Conservation (phyloP, 2,888 invertebrate species). For the Eristalis pertinax region DNA sequence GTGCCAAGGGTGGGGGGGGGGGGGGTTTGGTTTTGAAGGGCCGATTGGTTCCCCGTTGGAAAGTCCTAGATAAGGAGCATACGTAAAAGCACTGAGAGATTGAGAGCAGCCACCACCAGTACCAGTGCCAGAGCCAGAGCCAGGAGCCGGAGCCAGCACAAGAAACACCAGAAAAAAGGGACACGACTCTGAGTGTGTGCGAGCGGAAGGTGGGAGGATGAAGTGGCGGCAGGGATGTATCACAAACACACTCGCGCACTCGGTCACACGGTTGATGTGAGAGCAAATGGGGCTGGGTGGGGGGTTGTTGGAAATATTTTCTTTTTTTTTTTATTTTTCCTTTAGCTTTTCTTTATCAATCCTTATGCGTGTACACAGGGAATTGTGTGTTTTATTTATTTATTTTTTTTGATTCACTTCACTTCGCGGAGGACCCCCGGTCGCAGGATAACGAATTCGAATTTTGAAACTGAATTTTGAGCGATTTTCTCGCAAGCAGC, state of each 20-base stretch:
- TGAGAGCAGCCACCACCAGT: conserved; percentile 49
- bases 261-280: not conserved
- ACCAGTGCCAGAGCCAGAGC: not conserved
- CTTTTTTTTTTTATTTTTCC: not conserved
- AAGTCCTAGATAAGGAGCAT: conserved; percentile 70
- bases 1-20: not conserved
- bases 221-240: conserved; percentile 38
- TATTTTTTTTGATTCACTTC: conserved; percentile 11
- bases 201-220: not conserved
- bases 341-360: conserved; percentile 33
- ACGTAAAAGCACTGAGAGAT: conserved; percentile 68
- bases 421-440: not conserved
- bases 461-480: not conserved
- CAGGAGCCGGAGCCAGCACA: conserved; percentile 29
- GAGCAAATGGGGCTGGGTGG: too few species aligned
- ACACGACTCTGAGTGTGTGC: conserved; percentile 20
- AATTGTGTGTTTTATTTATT: conserved; percentile 10
- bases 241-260: conserved; percentile 46
- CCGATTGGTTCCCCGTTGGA: conserved; percentile 52
- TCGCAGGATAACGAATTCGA: not conserved
- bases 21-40: conserved; percentile 2
- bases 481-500: not conserved
- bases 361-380: conserved; percentile 43
- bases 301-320: conserved; percentile 7
- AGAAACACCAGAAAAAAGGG: conserved; percentile 26